Conservation (phyloP, 2,888 invertebrate genomes). For the Calephelis perditalis region DNA sequence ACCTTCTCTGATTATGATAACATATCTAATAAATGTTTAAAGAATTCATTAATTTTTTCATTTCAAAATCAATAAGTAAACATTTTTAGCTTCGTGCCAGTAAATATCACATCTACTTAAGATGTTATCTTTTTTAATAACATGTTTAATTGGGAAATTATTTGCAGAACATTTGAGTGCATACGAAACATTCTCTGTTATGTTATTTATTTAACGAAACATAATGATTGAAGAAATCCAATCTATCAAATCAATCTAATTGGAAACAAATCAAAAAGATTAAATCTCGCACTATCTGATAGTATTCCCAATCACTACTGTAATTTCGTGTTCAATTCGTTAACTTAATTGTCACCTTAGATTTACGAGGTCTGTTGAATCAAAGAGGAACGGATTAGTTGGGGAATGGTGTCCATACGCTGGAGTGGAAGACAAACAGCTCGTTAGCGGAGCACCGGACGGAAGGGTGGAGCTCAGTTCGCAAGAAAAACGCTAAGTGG, state of each 20-base stretch:
- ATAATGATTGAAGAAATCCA: not conserved
- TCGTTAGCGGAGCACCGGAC: conserved; percentile 67
- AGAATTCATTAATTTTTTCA: no score
- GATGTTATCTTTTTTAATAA: no score
- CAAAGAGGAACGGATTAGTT: conserved; percentile 23
- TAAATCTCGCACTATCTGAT: conserved; percentile 1
- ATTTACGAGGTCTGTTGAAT: conserved; percentile 18
- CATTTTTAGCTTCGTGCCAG: no score
- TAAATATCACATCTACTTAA: no score
- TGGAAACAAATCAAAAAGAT: conserved; percentile 11
- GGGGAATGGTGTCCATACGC: conserved; percentile 35
- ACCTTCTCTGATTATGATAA: no score
- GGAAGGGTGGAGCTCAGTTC: conserved; percentile 75
- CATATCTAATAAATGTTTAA: no score
- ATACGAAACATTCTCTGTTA: no score
- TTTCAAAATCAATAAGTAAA: no score
- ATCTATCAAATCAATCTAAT: conserved; percentile 5
- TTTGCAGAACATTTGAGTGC: no score
- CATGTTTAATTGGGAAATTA: no score
- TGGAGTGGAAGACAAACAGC: conserved; percentile 74
- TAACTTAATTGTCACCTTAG: conserved; percentile 17
- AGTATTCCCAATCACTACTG: conserved; percentile 5
- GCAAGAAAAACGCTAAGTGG: conserved; percentile 77
- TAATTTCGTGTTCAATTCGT: conserved; percentile 10
- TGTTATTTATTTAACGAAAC: no score